Evolutionary conservation across 2,888 invertebrate species (phyloP).

Genomic region (Sclerodermus sp.): DNA sequence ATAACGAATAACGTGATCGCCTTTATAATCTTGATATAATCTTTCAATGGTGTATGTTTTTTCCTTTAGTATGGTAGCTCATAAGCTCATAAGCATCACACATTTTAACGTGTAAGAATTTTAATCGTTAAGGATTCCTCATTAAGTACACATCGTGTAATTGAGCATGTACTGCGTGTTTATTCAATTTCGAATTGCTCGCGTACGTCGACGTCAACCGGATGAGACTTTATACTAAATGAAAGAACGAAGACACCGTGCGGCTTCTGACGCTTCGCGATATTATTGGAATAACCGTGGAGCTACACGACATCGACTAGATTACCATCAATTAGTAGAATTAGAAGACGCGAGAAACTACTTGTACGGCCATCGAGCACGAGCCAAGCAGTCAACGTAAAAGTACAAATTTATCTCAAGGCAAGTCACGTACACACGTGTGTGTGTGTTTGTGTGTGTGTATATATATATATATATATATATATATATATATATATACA

Average conservation of each 20-base stretch:
- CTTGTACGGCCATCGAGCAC: no score
- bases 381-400: no score
- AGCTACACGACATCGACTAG: no score
- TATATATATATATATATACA: no score
- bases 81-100: constrained; percentile 53
- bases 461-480: no score
- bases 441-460: no score
- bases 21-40: constrained; percentile 36
- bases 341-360: no score
- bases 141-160: constrained; percentile 37
- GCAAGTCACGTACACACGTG: no score
- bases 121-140: constrained; percentile 41
- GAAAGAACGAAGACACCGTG: constrained; percentile 36
- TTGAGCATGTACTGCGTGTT: constrained; percentile 32
- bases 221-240: constrained; percentile 41
- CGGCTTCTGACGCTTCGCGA: background rate
- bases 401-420: no score
- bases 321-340: no score
- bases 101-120: constrained; percentile 43
- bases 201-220: constrained; percentile 25
- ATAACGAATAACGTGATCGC: constrained; percentile 31
- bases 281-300: no score
- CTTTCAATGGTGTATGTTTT: constrained; percentile 49
- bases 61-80: constrained; percentile 49
- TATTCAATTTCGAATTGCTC: constrained; percentile 40